Evolutionary conservation across 1,140 invertebrate species (phyloP).

Genomic region (Drosophila tropicalis): DNA sequence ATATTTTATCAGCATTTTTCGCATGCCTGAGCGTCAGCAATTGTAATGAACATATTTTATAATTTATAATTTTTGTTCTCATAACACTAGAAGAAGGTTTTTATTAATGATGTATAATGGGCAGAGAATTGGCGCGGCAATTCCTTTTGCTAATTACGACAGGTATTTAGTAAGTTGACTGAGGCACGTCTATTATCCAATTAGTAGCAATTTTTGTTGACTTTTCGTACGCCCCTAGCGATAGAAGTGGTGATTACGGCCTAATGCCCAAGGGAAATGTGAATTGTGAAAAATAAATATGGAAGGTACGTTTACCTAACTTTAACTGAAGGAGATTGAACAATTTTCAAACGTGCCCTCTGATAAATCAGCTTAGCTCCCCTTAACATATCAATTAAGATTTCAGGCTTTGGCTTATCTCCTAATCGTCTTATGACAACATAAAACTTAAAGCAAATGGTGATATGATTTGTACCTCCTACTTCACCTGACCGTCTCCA

Average conservation of each 20-base stretch:
- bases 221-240: constrained; percentile 12
- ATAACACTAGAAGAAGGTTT: constrained; percentile 2
- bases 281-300: too few relatives aligned
- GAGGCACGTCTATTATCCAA: constrained; percentile 48
- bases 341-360: too few relatives aligned
- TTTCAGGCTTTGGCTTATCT: background rate
- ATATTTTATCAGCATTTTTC: constrained; percentile 75
- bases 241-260: constrained; percentile 13
- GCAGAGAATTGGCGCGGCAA: background rate
- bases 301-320: too few relatives aligned
- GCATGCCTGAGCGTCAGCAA: constrained; percentile 71
- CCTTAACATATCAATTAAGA: background rate
- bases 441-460: background rate
- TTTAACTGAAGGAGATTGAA: too few relatives aligned
- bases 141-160: constrained; percentile 61
- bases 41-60: constrained; percentile 73
- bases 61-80: constrained; percentile 58
- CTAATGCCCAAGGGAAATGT: background rate
- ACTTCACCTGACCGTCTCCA: constrained; percentile 39
- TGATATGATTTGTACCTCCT: constrained; percentile 17
- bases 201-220: constrained; percentile 62
- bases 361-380: too few relatives aligned
- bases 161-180: constrained; percentile 48
- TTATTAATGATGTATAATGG: constrained; percentile 3
- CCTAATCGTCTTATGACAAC: background rate